A percentile compares a stretch with the other conserved stretches of the same genome.
Evolutionary conservation across 2,113 vertebrate species (phyloP).

Genomic region (Calcarius ornatus): DNA sequence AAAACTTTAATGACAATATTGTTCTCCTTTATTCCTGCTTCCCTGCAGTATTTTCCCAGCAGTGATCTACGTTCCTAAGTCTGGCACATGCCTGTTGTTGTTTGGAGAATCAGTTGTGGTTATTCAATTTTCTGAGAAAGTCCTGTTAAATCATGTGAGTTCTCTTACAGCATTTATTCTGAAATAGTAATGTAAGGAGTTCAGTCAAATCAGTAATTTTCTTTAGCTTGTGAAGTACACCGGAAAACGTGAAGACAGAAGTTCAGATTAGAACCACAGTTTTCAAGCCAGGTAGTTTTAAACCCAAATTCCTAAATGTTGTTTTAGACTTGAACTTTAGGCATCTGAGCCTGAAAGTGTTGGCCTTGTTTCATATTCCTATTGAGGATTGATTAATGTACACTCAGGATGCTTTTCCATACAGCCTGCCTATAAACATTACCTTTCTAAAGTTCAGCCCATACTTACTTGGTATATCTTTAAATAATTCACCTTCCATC

Average conservation of each 20-base stretch:
- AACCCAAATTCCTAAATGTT: neutral
- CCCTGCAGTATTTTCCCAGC: neutral
- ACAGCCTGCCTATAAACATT: neutral
- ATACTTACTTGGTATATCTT: neutral
- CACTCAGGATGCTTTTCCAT: conserved; percentile 50
- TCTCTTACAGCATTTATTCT: neutral
- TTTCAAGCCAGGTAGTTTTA: neutral
- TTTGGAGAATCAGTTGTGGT: neutral
- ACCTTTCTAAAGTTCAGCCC: conserved; percentile 40
- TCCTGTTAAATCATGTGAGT: neutral
- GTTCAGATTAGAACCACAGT: neutral
- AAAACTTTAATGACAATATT: conserved; percentile 3
- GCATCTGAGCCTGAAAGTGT: neutral
- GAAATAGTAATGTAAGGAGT: neutral
- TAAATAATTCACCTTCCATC: conserved; percentile 23
- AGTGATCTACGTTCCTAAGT: neutral
- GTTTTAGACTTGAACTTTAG: neutral
- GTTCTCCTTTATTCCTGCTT: neutral
- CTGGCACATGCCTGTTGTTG: neutral
- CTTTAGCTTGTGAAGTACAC: neutral
- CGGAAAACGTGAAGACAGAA: neutral
- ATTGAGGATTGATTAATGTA: conserved; percentile 28
- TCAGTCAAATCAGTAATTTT: neutral
- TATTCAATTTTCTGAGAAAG: neutral
- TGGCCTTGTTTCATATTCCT: conserved; percentile 16